Percentiles rank a stretch among this genome's conserved stretches.
phyloP scores from a whole-genome alignment of 2,888 invertebrate genomes.

The Andrena flavipes region DNA sequence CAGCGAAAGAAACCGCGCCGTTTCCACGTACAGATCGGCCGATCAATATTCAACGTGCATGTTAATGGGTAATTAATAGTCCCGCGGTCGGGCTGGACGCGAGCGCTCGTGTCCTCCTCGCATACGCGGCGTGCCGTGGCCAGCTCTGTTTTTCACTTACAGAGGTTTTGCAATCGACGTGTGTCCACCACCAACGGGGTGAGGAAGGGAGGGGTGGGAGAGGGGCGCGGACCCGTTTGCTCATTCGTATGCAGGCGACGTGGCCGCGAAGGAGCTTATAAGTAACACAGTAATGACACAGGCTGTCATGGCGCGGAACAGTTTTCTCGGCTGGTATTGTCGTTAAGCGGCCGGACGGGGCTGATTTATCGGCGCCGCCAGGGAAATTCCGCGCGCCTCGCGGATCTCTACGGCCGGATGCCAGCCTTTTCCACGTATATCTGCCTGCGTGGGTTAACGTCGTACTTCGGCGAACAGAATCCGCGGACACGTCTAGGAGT shows the following conservation, averaged over 20 bases:
- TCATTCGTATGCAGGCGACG: conserved; percentile 78
- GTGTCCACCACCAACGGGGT: conserved; percentile 22
- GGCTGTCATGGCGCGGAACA: conserved; percentile 79
- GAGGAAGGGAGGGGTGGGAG: no score
- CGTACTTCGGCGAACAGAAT: conserved; percentile 35
- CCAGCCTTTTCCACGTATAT: conserved; percentile 48
- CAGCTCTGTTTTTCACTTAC: conserved; percentile 73
- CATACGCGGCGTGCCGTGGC: conserved; percentile 75
- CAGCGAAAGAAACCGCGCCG: conserved; percentile 68
- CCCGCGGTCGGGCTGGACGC: conserved; percentile 52
- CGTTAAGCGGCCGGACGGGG: conserved; percentile 63
- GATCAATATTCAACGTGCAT: conserved; percentile 80
- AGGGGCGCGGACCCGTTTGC: conserved; percentile 25
- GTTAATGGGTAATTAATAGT: conserved; percentile 78
- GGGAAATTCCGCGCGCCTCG: conserved; percentile 71
- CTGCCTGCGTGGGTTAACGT: conserved; percentile 49
- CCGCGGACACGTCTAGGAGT: not conserved
- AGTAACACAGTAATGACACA: conserved; percentile 82
- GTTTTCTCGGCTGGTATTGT: conserved; percentile 79
- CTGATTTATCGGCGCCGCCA: conserved; percentile 76
- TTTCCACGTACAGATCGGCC: conserved; percentile 71
- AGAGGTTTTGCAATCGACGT: conserved; percentile 76
- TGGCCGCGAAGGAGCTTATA: conserved; percentile 77
- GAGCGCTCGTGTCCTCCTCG: conserved; percentile 63
- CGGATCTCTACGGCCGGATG: conserved; percentile 38